A percentile compares a stretch with the other conserved stretches of the same genome.
phyloP scores from a whole-genome alignment of 2,888 invertebrate species.

The Perizoma affinitatum region DNA sequence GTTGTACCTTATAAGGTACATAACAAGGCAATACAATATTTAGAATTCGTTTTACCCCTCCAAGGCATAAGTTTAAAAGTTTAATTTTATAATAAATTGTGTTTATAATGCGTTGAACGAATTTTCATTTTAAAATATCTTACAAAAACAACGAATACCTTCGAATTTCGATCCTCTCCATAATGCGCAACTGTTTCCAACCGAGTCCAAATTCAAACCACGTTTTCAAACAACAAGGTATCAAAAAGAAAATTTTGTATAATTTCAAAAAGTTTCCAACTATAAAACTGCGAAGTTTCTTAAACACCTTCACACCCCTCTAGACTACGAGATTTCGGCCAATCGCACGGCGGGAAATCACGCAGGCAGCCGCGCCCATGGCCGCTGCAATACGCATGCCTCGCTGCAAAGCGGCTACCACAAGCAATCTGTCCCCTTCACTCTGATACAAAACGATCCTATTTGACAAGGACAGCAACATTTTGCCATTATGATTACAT shows the following conservation, averaged over 20 bases:
- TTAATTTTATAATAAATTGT: no score
- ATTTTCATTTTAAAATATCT: no score
- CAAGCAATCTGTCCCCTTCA: slow-evolving; percentile 58
- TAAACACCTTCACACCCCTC: slow-evolving; percentile 68
- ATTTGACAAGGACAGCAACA: slow-evolving; percentile 56
- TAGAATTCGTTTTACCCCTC: no score
- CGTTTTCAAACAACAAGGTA: slow-evolving; percentile 50
- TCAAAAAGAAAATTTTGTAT: slow-evolving; percentile 51
- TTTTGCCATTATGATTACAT: slow-evolving; percentile 69
- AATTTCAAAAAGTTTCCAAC: slow-evolving; percentile 72
- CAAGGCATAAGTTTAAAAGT: no score
- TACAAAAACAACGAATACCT: not conserved
- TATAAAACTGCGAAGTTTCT: slow-evolving; percentile 70
- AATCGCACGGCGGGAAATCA: slow-evolving; percentile 61
- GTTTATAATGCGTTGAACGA: no score
- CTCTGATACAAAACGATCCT: slow-evolving; percentile 40
- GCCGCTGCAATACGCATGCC: slow-evolving; percentile 79
- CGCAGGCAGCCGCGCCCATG: slow-evolving; percentile 73
- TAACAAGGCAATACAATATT: no score
- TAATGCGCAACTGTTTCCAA: slow-evolving; percentile 13
- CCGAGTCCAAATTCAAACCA: slow-evolving; percentile 47
- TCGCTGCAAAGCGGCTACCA: slow-evolving; percentile 60
- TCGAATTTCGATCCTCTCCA: slow-evolving; percentile 7
- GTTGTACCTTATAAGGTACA: no score
- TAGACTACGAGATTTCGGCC: slow-evolving; percentile 57